These are phyloP conservation scores for Brotula barbata DNA, from an alignment of 2,797 vertebrate genomes.

Conservation along the genomic window DNA sequence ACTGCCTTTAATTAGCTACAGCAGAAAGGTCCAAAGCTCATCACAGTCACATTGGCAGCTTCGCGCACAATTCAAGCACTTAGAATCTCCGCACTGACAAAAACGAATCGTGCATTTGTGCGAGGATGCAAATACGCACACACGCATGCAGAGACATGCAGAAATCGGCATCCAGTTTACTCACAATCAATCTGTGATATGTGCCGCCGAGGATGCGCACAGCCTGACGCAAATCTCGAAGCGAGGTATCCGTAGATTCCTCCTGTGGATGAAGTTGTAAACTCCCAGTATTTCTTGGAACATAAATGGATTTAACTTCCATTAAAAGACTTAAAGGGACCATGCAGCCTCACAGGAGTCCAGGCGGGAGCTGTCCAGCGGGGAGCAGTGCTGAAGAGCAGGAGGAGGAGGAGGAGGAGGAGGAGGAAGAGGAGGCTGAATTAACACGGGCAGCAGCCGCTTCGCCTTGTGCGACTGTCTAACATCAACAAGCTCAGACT, in stretches of 20 bases:
- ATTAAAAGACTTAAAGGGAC: conserved; percentile 78
- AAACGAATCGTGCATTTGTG: conserved; percentile 24
- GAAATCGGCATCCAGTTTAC: conserved; percentile 60
- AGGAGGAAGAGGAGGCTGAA: conserved; percentile 69
- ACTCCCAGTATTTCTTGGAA: conserved; percentile 78
- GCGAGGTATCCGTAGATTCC: conserved; percentile 79
- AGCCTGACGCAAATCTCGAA: conserved; percentile 72
- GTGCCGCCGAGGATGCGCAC: conserved; percentile 64
- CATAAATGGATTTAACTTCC: conserved; percentile 80
- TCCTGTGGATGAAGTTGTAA: conserved; percentile 76
- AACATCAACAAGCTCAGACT: conserved; percentile 81
- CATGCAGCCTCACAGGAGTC: conserved; percentile 71
- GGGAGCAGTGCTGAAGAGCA: conserved; percentile 62
- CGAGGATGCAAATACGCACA: too few relatives aligned
- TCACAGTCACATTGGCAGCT: conserved; percentile 28
- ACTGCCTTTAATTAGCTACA: conserved; percentile 57
- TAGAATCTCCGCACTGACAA: conserved; percentile 14
- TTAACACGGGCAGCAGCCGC: conserved; percentile 78
- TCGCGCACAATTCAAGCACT: conserved; percentile 7
- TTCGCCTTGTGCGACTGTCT: conserved; percentile 81
- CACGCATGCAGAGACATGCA: conserved; percentile 24
- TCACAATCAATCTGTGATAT: conserved; percentile 73
- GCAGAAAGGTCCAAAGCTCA: conserved; percentile 43
- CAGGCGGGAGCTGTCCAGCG: conserved; percentile 66
- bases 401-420: conserved; percentile 42